These are phyloP conservation scores for Pemphigus obesinymphae DNA, from an alignment of 1,140 invertebrate genomes.

Conservation along the genomic window DNA sequence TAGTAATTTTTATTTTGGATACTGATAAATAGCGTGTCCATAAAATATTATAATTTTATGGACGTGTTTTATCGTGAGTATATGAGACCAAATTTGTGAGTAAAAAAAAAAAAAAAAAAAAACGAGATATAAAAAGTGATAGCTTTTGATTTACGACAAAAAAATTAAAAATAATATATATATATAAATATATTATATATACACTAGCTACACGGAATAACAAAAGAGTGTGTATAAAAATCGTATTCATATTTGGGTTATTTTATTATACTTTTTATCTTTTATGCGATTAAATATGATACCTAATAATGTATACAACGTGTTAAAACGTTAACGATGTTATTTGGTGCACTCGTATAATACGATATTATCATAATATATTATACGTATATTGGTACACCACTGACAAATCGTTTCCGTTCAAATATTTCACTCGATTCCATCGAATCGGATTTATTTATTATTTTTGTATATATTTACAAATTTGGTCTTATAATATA, in stretches of 20 bases:
- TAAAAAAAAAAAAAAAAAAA: not conserved
- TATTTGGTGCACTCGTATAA: not conserved
- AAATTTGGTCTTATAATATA: not conserved
- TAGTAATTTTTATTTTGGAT: no score
- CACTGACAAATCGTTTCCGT: slow-evolving; percentile 13
- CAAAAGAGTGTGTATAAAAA: not conserved
- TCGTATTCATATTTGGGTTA: not conserved
- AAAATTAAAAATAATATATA: no score
- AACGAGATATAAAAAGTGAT: no score
- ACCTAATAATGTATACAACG: not conserved
- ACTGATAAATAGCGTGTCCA: not conserved
- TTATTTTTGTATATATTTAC: not conserved
- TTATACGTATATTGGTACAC: not conserved
- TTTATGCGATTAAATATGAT: not conserved
- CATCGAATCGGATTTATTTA: not conserved
- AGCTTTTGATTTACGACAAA: no score
- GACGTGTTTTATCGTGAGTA: not conserved
- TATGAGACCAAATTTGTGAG: not conserved
- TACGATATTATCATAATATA: not conserved
- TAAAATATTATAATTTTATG: not conserved
- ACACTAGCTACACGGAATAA: no score
- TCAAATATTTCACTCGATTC: not conserved
- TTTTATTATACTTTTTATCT: not conserved
- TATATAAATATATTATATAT: no score
- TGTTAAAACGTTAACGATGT: not conserved